A percentile compares a stretch with the other conserved stretches of the same genome.
These are phyloP conservation scores for Procambarus clarkii DNA, from an alignment of 1,140 invertebrate species.

Conservation along the genomic window DNA sequence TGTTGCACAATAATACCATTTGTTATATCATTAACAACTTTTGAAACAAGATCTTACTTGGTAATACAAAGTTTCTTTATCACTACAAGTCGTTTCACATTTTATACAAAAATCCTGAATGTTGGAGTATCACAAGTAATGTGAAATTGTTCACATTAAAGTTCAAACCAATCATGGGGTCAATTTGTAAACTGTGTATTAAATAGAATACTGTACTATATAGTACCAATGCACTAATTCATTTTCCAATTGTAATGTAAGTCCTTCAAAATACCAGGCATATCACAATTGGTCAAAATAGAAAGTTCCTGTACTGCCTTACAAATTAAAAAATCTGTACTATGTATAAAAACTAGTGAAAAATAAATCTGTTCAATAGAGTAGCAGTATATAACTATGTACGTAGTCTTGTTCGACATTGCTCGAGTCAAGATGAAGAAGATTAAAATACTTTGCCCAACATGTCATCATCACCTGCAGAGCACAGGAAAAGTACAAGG, in stretches of 20 bases:
- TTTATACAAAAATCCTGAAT: neutral
- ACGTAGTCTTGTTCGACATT: neutral
- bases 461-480: slow-evolving; percentile 18
- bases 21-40: neutral
- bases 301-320: neutral
- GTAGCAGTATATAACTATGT: neutral
- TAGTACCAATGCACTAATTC: neutral
- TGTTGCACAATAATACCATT: neutral
- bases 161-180: neutral
- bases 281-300: neutral
- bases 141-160: neutral
- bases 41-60: neutral
- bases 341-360: neutral
- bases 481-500: slow-evolving; percentile 1
- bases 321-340: neutral
- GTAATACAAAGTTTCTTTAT: neutral
- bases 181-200: neutral
- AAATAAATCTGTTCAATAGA: slow-evolving; percentile 15
- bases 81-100: neutral
- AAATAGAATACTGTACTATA: neutral
- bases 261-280: neutral
- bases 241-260: neutral
- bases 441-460: slow-evolving; percentile 33
- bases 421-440: slow-evolving; percentile 29
- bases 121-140: neutral